Base-by-base conservation (phyloP, 2,888 invertebrate species). In the Lordiphosa fenestrarum region DNA sequence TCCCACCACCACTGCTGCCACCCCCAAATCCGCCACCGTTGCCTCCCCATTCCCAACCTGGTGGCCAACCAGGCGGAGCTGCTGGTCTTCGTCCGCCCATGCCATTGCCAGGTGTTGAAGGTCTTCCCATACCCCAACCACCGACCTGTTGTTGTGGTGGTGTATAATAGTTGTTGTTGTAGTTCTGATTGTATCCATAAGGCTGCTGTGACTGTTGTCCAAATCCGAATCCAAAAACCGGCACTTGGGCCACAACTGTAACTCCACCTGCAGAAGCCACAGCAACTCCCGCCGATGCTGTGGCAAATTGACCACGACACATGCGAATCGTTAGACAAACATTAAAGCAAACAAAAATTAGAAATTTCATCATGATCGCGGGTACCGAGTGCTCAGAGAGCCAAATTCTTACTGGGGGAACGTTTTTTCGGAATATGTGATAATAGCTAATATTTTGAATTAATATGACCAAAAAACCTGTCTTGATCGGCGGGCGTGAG, bases 401-500 rank as follows among this genome's bases (percentile, higher is more conserved):
- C 37, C 52, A 44, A 53, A 69, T 64, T 66, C 68, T 66, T 57
- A 80, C 85, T 85, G 73, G 52, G 42, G 59, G 50, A 39, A 59
- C 36, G 42, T 38, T 39, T 51, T 40, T 36, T 48, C 49, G 19
- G 13, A 37, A 50, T 61, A 41, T 42, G 47, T 51, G 59, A 54
- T 58, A 57, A 80, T 39, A 35, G 21, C 25, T 9, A 39, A 40
- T 39, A 50, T 50, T 68, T 21, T 49, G 59, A 41, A n/a, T 46
- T 35, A 37, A 10, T 42, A 49, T 15, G 33, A 44, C 42, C 39
- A 19, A 23, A 37, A 63, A 66, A 63, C 62, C 62, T 46, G 62
- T 63, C 66, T 36, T 10, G 6, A 12, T 38, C 12, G 39, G 12
- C 21, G 46, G 30, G 13, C 21, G n/a, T 21, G 40, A 30, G 33